These are phyloP conservation scores for Sinopyrophorus schimmeli DNA, from an alignment of 2,888 invertebrate genomes.

Conservation along the genomic window DNA sequence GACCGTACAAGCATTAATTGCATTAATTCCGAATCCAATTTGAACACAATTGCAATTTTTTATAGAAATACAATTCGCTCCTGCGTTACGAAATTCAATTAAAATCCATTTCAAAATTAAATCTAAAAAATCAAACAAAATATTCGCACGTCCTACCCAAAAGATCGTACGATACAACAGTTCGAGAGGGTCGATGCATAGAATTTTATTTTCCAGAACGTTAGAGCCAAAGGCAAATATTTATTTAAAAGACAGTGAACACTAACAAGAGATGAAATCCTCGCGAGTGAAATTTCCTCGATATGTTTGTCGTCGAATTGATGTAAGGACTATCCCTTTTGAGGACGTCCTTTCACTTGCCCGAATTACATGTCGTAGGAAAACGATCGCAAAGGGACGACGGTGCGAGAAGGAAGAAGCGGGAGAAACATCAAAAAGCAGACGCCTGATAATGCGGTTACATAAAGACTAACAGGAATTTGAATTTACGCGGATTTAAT, in stretches of 20 bases:
- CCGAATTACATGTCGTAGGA: slow-evolving; percentile 8
- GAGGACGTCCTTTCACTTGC: slow-evolving; percentile 5
- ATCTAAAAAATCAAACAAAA: no score
- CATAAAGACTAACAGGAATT: slow-evolving; percentile 24
- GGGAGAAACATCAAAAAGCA: slow-evolving; percentile 23
- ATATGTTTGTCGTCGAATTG: slow-evolving; percentile 17
- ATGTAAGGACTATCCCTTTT: slow-evolving; percentile 16
- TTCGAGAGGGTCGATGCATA: no score
- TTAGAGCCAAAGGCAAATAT: not conserved
- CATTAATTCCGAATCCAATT: no score
- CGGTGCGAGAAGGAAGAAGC: no score
- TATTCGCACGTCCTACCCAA: no score
- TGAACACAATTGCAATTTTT: no score
- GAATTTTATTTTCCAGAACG: no score
- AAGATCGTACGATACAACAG: not conserved
- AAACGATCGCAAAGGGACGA: slow-evolving; percentile 18
- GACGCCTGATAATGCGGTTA: slow-evolving; percentile 23
- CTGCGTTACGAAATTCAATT: no score
- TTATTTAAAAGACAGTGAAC: slow-evolving; percentile 4
- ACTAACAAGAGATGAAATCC: slow-evolving; percentile 16
- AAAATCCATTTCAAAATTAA: no score
- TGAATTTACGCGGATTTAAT: slow-evolving; percentile 31
- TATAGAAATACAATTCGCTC: no score
- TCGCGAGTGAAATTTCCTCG: slow-evolving; percentile 15
- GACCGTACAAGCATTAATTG: no score